Percentiles rank a stretch among this genome's conserved stretches.
Conservation (phyloP, 2,113 vertebrate genomes). For the Puma concolor region DNA sequence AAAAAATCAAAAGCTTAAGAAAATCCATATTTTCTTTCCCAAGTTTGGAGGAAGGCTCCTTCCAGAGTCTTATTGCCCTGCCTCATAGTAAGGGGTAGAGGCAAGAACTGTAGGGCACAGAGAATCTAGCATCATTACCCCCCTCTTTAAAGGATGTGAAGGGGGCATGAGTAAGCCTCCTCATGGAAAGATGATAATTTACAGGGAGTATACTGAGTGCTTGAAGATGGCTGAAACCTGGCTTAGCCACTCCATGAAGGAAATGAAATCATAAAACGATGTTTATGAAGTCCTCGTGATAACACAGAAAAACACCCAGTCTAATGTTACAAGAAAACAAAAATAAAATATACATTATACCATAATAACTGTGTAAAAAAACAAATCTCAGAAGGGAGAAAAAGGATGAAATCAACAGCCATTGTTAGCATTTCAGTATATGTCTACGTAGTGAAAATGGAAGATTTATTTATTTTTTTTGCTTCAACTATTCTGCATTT, state of each 20-base stretch:
- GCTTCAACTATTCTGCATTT: not conserved
- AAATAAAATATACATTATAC: not conserved
- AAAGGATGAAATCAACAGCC: not conserved
- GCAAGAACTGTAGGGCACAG: not conserved
- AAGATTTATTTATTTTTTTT: not conserved
- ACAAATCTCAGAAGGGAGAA: not conserved
- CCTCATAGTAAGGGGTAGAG: not conserved
- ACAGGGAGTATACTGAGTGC: no score
- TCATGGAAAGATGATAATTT: not conserved
- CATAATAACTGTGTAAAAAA: not conserved
- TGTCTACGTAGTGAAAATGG: not conserved
- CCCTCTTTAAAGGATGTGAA: not conserved
- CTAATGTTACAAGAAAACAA: not conserved
- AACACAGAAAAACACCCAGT: conserved; percentile 15
- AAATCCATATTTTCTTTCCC: not conserved
- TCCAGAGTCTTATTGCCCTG: not conserved
- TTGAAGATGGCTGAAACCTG: not conserved
- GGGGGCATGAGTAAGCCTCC: not conserved
- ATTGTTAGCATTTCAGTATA: not conserved
- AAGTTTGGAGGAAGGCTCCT: not conserved
- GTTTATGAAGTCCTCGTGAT: not conserved
- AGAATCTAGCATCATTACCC: not conserved
- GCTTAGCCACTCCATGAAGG: not conserved
- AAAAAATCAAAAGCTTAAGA: not conserved
- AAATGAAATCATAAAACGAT: not conserved